Evolutionary conservation across 2,113 vertebrate species (phyloP), one percentile per base, ranked within the genome.

Genomic region (Platichthys flesus): DNA sequence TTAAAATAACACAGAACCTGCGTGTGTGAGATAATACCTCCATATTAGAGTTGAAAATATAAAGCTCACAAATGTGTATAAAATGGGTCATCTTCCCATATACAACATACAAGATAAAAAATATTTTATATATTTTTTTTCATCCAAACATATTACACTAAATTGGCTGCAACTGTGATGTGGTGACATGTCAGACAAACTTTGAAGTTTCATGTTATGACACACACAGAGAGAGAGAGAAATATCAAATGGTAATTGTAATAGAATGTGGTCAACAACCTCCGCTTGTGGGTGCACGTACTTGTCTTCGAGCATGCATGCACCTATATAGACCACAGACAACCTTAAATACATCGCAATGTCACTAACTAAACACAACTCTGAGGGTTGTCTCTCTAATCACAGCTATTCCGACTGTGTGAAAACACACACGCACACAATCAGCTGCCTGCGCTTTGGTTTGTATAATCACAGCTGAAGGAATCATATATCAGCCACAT

Each of bases 401-500:
- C 67, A 71, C 51, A 78, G 51, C 51, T 9, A 54, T 54, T 51
- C 18, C 12, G 40, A 42, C 12, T 13, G 40, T 42, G 40, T 42
- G 40, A 49, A 18, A 16, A 37, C 37, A 31, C 24, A 24, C 18
- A 9, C 59, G 45, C 28, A 63, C 9, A n/a, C 20, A 71, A 74
- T 55, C 85, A 80, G 62, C 59, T 57, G 82, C 73, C 73, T 87
- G 86, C 79, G 82, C 13, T 90, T 90, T 91, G 55, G 77, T 87
- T 91, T 90, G 91, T 93, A 94, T 93, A 93, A 93, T 93, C 90
- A 94, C 90, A 91, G 82, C 85, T 88, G 85, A 90, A 78, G 66
- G 84, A 92, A 81, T 92, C 90, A 90, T 93, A 91, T 75, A 93
- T 93, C 93, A 93, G 72, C 67, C 86, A 77, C 86, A 79, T 88